Base-by-base conservation (phyloP, 1,140 invertebrate genomes). In the Ceratoteleas bidentatus region DNA sequence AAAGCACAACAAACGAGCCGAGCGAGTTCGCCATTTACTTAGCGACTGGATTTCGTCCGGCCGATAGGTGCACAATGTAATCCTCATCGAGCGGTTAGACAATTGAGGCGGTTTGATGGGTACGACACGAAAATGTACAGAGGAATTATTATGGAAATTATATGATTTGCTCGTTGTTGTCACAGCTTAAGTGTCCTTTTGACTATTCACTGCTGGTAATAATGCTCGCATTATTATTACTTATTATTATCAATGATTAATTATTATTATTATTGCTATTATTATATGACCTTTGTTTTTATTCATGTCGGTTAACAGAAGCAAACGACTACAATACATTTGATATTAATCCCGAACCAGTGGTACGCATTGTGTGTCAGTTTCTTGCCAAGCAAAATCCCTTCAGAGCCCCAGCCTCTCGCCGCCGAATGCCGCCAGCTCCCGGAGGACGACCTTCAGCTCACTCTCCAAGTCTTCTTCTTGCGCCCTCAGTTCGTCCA, bases 91-190 rank as follows among this genome's bases (percentile, higher is more conserved):
- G 2, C n/a, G 24, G 50, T 47, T 58, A 61, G 45, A 43, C 9
- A 36, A 64, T 69, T 56, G 11, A 36, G 33, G 40, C 34, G 34
- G 47, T 52, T 43, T n/a, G n/a, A n/a, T n/a, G n/a, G n/a, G 68
- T 79, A 83, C 50, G 76, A 70, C 81, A 79, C 53, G 45, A 60
- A 50, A 74, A 81, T 89, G 85, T 87, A 86, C 85, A 87, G 85
- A 85, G 70, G 56, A 86, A 62, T 81, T 85, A 85, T 82, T 84
- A 78, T 68, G 53, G 78, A 85, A 78, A 84, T 84, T 85, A 79
- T 85, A 86, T 85, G 53, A 87, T 85, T 87, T 86, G 86, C 86
- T 91, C 85, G 74, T 86, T 83, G 81, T 86, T 87, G 77, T 87
- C 85, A 86, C 79, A 77, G 86, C 86, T 86, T 88, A 78, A 78